These are phyloP conservation scores for Aspidoscelis tigris DNA, from an alignment of 2,113 vertebrate species.

Conservation along the genomic window DNA sequence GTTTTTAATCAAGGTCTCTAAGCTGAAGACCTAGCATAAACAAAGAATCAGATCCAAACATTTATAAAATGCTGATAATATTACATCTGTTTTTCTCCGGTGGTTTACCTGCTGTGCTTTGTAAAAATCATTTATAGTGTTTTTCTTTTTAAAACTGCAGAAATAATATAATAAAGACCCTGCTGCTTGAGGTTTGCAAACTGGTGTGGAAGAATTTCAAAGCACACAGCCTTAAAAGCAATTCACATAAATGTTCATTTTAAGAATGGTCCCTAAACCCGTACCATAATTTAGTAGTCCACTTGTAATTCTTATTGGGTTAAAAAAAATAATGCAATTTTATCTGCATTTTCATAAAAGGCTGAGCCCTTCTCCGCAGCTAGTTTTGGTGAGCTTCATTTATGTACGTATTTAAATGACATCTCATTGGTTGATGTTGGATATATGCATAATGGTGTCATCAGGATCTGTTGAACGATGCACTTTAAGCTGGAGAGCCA, in stretches of 20 bases:
- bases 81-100: background rate
- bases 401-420: conserved; percentile 43
- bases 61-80: background rate
- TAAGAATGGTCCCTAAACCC: conserved; percentile 30
- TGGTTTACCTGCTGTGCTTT: conserved; percentile 10
- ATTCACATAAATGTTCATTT: conserved; percentile 17
- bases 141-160: background rate
- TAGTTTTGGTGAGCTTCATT: conserved; percentile 42
- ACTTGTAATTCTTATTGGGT: conserved; percentile 24
- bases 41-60: background rate
- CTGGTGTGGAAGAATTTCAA: conserved; percentile 22
- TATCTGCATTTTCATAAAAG: conserved; percentile 13
- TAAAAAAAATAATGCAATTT: background rate
- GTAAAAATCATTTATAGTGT: fast-evolving
- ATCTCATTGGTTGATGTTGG: conserved; percentile 56
- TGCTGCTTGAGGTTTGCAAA: conserved; percentile 20
- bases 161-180: background rate
- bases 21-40: background rate
- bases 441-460: conserved; percentile 52
- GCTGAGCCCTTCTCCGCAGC: conserved; percentile 24
- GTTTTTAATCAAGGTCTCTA: background rate
- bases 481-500: conserved; percentile 44
- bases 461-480: conserved; percentile 51
- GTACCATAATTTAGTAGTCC: background rate
- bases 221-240: background rate